Conservation (phyloP, 1,140 invertebrate genomes). For the Drosophila miranda region DNA sequence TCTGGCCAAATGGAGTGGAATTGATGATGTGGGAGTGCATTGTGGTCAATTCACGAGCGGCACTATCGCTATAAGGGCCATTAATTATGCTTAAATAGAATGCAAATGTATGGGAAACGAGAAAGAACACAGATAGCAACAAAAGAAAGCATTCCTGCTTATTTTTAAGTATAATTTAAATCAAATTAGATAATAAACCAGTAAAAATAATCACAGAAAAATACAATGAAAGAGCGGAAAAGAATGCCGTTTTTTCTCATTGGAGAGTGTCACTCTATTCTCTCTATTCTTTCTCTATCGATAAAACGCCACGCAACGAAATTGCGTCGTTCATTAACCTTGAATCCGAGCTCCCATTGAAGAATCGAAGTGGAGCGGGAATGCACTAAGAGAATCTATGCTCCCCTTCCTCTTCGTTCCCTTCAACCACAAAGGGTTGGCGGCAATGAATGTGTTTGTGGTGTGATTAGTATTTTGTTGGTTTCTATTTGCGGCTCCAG, state of each 20-base stretch:
- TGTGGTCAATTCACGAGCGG: constrained; percentile 36
- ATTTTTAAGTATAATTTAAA: constrained; percentile 7
- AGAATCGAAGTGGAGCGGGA: no score
- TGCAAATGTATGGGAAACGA: not conserved
- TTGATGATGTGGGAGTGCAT: constrained; percentile 55
- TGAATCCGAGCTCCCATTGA: no score
- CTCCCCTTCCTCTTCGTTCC: not conserved
- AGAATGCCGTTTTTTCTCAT: no score
- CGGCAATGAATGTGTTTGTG: constrained; percentile 30
- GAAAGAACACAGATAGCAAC: no score
- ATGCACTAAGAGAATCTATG: no score
- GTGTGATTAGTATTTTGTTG: not conserved
- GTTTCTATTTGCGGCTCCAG: constrained; percentile 66
- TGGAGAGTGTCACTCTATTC: no score
- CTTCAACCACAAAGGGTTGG: not conserved
- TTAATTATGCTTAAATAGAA: constrained; percentile 34
- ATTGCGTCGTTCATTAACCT: no score
- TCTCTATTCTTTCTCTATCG: no score
- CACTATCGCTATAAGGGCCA: constrained; percentile 34
- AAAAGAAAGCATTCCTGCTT: not conserved
- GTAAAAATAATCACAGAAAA: constrained; percentile 5
- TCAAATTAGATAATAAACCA: constrained; percentile 1
- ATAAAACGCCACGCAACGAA: no score
- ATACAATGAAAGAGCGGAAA: no score
- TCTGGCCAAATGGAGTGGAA: constrained; percentile 25